Conservation (phyloP, 2,888 invertebrate species). For the Diploptera punctata region DNA sequence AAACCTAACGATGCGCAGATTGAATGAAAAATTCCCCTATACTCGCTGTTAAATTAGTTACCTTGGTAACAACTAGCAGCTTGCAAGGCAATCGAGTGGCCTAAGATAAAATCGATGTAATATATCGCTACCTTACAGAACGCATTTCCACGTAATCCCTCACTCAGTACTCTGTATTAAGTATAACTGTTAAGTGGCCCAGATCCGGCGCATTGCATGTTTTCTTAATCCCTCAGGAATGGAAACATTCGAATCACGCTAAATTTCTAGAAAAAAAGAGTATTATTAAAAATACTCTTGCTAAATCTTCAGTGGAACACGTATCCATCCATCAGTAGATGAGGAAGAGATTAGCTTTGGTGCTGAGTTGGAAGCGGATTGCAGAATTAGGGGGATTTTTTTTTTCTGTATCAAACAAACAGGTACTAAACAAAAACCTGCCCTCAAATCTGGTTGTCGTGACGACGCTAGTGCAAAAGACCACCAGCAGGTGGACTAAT, state of each 20-base stretch:
- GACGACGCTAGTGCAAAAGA: constrained; percentile 32
- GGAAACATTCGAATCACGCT: background rate
- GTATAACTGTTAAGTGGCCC: too few relatives aligned
- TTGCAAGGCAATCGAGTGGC: too few relatives aligned
- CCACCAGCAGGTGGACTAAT: constrained; percentile 27
- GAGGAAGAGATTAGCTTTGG: constrained; percentile 8
- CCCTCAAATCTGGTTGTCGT: constrained; percentile 32
- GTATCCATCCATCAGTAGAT: background rate
- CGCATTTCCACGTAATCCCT: too few relatives aligned
- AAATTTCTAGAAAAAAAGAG: constrained; percentile 3
- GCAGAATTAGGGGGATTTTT: constrained; percentile 33
- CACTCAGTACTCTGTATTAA: too few relatives aligned
- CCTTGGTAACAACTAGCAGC: too few relatives aligned
- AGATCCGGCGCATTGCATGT: too few relatives aligned
- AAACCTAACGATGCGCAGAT: too few relatives aligned
- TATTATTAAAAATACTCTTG: background rate
- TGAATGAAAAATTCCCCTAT: too few relatives aligned
- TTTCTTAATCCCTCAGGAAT: background rate
- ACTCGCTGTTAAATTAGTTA: too few relatives aligned
- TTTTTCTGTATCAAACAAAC: constrained; percentile 27
- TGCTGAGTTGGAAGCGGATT: constrained; percentile 23
- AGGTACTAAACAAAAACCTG: constrained; percentile 24
- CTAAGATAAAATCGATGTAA: too few relatives aligned
- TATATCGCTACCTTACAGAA: too few relatives aligned
- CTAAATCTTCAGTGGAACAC: background rate